Base-by-base conservation (phyloP, 2,113 vertebrate species). In the Menura novaehollandiae region DNA sequence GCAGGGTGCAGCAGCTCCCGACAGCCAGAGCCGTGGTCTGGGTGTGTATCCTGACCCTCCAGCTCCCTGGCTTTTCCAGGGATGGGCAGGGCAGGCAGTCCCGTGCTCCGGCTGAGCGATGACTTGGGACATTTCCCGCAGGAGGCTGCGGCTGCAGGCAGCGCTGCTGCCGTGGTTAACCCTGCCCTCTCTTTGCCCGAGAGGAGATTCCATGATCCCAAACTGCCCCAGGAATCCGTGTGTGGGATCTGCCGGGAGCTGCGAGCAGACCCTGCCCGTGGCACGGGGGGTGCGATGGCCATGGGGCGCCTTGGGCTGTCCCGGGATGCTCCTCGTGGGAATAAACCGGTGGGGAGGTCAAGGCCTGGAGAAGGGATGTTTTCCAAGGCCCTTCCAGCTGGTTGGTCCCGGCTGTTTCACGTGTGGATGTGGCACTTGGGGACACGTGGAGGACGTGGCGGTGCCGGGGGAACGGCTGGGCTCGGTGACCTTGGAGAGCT, bases 271-370 rank as follows among this genome's bases (percentile, higher is more conserved):
- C 15, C 69, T 77, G 37, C 27, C 33, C 24, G 1, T 2, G 28
- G 53, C 72, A 20, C 26, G 4, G 13, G 47, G 41, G 12, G 5
- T 24, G 49, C 0, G 1, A 10, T 7, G 27, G 8, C 62, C 3
- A 1, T 0, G 2, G 1, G 3, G 35, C 68, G 19, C 28, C 53
- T 23, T 13, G 1, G 11, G 0, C 5, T 19, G 1, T 9, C 49
- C 68, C 14, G 69, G 73, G n/a, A 17, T 32, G 63, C 2, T 93
- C 68, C 72, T 43, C 44, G 1, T 0, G 6, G 78, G 49, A 64
- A 55, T 9, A 11, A 47, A 11, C 2, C 1, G 3, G 5, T 0
- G 3, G 35, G n/a, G 60, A 75, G 41, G 30, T 5, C 2, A 2
- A 43, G 63, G n/a, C 64, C 64, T 0, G 7, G 51, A 22, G 23